phyloP scores from a whole-genome alignment of 1,140 invertebrate species.

The Drosophila tristis region DNA sequence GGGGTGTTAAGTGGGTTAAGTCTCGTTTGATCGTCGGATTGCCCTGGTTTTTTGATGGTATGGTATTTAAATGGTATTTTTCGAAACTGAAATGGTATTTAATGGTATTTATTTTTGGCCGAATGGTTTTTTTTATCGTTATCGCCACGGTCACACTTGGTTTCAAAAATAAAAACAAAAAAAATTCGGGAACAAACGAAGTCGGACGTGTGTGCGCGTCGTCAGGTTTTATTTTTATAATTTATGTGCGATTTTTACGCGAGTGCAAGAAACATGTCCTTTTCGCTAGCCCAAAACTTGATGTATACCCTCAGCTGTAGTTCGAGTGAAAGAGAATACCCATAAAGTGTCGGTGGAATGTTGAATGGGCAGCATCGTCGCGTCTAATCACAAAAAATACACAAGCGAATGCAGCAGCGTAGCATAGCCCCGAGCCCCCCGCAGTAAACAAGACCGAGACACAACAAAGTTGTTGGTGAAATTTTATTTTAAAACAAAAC shows the following conservation, averaged over 20 bases:
- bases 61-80: no score
- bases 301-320: slow-evolving; percentile 1
- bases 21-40: no score
- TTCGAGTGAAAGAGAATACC: slow-evolving; percentile 19
- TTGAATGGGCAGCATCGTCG: slow-evolving; percentile 49
- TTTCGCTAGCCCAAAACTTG: slow-evolving; percentile 17
- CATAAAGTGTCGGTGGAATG: slow-evolving; percentile 33
- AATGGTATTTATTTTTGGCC: no score
- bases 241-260: slow-evolving; percentile 60
- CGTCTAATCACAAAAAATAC: slow-evolving; percentile 54
- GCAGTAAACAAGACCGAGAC: slow-evolving; percentile 46
- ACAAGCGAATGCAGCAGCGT: slow-evolving; percentile 17
- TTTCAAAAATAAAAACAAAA: slow-evolving; percentile 4
- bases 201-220: slow-evolving; percentile 57
- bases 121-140: no score
- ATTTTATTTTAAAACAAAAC: slow-evolving; percentile 56
- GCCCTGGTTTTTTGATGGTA: no score
- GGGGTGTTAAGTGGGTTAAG: no score
- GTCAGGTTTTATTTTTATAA: slow-evolving; percentile 20
- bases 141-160: slow-evolving; percentile 29
- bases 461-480: slow-evolving; percentile 52
- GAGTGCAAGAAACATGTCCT: slow-evolving; percentile 46
- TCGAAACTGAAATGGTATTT: no score
- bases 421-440: no score
- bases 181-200: slow-evolving; percentile 11